Conservation (phyloP, 2,888 invertebrate genomes). For the Cantharis rustica region DNA sequence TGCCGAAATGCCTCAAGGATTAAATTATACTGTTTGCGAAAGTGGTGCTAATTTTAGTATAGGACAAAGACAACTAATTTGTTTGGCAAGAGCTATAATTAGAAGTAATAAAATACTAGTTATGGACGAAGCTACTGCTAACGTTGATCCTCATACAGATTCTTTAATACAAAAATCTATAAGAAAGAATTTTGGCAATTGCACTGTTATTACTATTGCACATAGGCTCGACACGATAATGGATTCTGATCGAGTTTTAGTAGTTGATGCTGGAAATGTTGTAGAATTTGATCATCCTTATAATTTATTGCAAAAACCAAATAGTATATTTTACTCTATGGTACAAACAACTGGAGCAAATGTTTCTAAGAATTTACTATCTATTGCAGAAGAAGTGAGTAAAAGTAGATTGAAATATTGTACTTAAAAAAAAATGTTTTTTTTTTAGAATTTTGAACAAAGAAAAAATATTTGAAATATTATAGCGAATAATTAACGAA, state of each 20-base stretch:
- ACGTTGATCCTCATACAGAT: slow-evolving; percentile 77
- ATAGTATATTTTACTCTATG: slow-evolving; percentile 67
- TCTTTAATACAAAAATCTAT: slow-evolving; percentile 75
- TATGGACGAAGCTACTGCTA: slow-evolving; percentile 75
- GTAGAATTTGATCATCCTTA: slow-evolving; percentile 77
- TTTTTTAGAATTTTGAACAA: not conserved
- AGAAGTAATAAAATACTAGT: slow-evolving; percentile 52
- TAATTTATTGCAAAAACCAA: slow-evolving; percentile 63
- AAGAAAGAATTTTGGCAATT: slow-evolving; percentile 69
- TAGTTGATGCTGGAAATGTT: slow-evolving; percentile 75
- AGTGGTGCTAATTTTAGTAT: slow-evolving; percentile 57
- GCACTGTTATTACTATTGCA: slow-evolving; percentile 80
- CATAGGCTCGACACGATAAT: slow-evolving; percentile 81
- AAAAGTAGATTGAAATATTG: not conserved
- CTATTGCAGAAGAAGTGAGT: slow-evolving; percentile 44
- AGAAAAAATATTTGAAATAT: not conserved
- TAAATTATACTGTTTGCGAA: slow-evolving; percentile 72
- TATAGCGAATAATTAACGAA: not conserved
- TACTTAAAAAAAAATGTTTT: not conserved
- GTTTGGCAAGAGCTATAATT: slow-evolving; percentile 65
- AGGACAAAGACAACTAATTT: slow-evolving; percentile 68
- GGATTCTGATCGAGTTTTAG: slow-evolving; percentile 78
- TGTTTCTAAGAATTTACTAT: slow-evolving; percentile 41
- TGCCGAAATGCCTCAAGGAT: slow-evolving; percentile 57
- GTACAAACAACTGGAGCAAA: slow-evolving; percentile 69